phyloP scores from a whole-genome alignment of 2,888 invertebrate species.

The Ormyrus thymus region DNA sequence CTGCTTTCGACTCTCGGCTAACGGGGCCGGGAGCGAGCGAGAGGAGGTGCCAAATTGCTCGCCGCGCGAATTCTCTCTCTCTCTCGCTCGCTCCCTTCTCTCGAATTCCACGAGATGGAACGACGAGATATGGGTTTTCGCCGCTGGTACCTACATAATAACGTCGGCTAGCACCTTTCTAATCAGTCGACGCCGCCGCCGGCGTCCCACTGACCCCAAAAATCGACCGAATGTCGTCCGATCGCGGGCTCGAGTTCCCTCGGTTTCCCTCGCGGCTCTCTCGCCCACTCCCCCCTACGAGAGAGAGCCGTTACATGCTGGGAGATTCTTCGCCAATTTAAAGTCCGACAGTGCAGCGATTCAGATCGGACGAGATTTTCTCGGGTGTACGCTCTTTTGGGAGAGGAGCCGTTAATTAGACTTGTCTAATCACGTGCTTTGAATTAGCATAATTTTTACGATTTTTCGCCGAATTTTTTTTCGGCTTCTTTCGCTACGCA shows the following conservation, averaged over 20 bases:
- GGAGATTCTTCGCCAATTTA: constrained; percentile 36
- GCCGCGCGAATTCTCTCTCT: too few species aligned
- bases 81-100: too few species aligned
- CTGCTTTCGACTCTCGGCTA: not conserved
- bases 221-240: constrained; percentile 12
- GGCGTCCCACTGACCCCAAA: constrained; percentile 54
- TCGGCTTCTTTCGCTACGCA: too few species aligned
- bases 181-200: constrained; percentile 42
- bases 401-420: too few species aligned
- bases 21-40: not conserved
- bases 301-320: too few species aligned
- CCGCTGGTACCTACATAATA: not conserved
- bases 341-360: constrained; percentile 31
- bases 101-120: constrained; percentile 34
- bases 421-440: too few species aligned
- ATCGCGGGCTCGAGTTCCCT: not conserved
- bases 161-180: constrained; percentile 55
- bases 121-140: constrained; percentile 6
- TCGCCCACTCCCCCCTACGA: too few species aligned
- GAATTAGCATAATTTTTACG: too few species aligned
- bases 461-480: too few species aligned
- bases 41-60: too few species aligned
- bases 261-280: not conserved
- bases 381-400: not conserved
- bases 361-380: not conserved